Evolutionary conservation across 2,888 invertebrate genomes (phyloP), one percentile per base, ranked within the genome.

Genomic region (Podotricha telesiphe): DNA sequence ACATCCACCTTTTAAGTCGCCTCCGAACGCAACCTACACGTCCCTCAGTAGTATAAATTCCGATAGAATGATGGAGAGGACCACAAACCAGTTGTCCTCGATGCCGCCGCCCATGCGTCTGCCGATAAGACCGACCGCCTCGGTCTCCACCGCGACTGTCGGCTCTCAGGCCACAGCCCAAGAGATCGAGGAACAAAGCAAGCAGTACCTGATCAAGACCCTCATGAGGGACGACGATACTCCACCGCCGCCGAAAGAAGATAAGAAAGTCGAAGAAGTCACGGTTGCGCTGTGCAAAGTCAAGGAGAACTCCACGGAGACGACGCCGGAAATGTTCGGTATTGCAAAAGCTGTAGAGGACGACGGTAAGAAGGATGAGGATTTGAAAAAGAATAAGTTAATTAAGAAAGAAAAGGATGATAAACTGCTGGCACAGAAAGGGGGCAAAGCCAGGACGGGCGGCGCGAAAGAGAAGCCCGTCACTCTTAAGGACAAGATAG

Each of bases 181-280:
- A 81, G 95, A 94, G 64, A 94, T 94, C 58, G 93, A 94, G 70
- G 95, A 95, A 70, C 95, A 95, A 81, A 95, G 94, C 85, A 94
- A 95, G 79, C 96, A 96, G 89, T 97, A 96, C 93, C 95, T 98
- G 55, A 97, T 98, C 77, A 98, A 98, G 93, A 98, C 98, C 0
- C 93, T 98, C 73, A 98, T 98, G 74, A 97, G 97, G 50, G 96
- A 97, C 82, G 93, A 98, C 80, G 98, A 98, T 80, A 95, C 96
- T 2, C 96, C 96, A 88, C 95, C 96, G 37, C 78, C 95, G 86
- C 78, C 95, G 86, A 76, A 93, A 83, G 76, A 94, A 83, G 94
- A 94, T 64, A 93, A 93, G 71, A 94, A 94, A 77, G 90, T 88
- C 4, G 93, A 94, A 53, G 94, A 94, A 74, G 80, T 94, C 15